These are phyloP conservation scores for Aurelia aurita complex sp. Pacific DNA, from an alignment of 30 jellyfish, hydroid and myxozoan genomes.

Conservation along the genomic window DNA sequence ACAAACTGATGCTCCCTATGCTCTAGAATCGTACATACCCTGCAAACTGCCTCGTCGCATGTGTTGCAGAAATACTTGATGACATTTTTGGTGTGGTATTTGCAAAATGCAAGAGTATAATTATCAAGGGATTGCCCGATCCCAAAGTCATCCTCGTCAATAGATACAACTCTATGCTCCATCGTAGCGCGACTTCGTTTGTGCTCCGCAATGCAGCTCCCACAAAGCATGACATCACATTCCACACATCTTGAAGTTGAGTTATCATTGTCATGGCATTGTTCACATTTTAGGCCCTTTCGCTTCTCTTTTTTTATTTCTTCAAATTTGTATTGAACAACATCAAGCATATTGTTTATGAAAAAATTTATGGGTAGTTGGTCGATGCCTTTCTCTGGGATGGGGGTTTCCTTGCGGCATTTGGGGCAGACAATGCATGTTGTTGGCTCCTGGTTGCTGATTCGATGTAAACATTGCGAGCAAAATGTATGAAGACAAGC, in stretches of 20 bases:
- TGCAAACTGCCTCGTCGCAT: slow-evolving; percentile 97
- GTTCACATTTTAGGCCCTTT: slow-evolving; percentile 90
- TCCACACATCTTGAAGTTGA: slow-evolving; percentile 90
- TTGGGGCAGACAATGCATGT: slow-evolving; percentile 84
- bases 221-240: slow-evolving; percentile 87
- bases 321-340: slow-evolving; percentile 78
- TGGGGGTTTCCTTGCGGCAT: slow-evolving; percentile 86
- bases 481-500: slow-evolving; percentile 95
- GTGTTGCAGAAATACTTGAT: slow-evolving; percentile 97
- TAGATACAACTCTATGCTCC: slow-evolving; percentile 82
- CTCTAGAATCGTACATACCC: slow-evolving; percentile 97
- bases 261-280: slow-evolving; percentile 89
- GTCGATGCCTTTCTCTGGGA: slow-evolving; percentile 87
- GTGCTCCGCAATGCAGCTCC: slow-evolving; percentile 96
- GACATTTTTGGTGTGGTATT: slow-evolving; percentile 90
- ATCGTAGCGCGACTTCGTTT: slow-evolving; percentile 82
- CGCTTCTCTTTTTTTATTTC: slow-evolving; percentile 86
- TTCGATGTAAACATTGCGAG: slow-evolving; percentile 89
- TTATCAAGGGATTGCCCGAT: slow-evolving; percentile 82
- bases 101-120: slow-evolving; percentile 94
- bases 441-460: slow-evolving; percentile 83
- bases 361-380: slow-evolving; percentile 79
- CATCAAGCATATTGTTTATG: slow-evolving; percentile 86
- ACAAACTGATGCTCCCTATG: slow-evolving; percentile 98
- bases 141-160: slow-evolving; percentile 77